Evolutionary conservation across 2,888 invertebrate species (phyloP).

Genomic region (Gastrophysa polygoni): DNA sequence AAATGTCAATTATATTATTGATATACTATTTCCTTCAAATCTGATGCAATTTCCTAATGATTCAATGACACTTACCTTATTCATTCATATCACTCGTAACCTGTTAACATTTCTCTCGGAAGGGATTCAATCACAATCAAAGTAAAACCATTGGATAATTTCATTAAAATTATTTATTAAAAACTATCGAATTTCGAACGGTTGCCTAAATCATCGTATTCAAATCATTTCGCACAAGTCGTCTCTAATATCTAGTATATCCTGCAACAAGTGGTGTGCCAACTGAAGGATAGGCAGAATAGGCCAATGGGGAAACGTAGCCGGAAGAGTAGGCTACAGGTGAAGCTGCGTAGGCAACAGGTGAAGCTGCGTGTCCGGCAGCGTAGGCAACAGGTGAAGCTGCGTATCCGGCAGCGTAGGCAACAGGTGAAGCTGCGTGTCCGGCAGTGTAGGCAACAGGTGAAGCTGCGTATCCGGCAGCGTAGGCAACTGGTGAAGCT

Average conservation of each 20-base stretch:
- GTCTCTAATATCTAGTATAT: not conserved
- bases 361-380: constrained; percentile 18
- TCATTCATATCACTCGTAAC: too few relatives aligned
- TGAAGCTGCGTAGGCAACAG: not conserved
- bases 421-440: constrained; percentile 10
- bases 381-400: constrained; percentile 15
- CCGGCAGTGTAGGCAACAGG: constrained; percentile 18
- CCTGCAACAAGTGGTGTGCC: not conserved
- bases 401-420: constrained; percentile 11
- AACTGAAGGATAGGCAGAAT: not conserved
- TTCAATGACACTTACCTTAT: too few relatives aligned
- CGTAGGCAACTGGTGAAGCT: constrained; percentile 20
- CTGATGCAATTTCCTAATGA: too few relatives aligned
- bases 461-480: constrained; percentile 8
- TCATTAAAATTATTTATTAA: not conserved
- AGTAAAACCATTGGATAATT: not conserved
- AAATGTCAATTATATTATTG: too few relatives aligned
- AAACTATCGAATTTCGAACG: not conserved
- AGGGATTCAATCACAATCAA: too few relatives aligned
- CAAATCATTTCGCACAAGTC: not conserved
- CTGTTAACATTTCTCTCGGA: too few relatives aligned
- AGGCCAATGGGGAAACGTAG: constrained; percentile 10
- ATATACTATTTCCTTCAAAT: too few relatives aligned
- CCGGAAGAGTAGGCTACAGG: constrained; percentile 9
- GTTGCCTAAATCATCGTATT: not conserved